Conservation (phyloP, 2,113 vertebrate species). For the Gallinago media region DNA sequence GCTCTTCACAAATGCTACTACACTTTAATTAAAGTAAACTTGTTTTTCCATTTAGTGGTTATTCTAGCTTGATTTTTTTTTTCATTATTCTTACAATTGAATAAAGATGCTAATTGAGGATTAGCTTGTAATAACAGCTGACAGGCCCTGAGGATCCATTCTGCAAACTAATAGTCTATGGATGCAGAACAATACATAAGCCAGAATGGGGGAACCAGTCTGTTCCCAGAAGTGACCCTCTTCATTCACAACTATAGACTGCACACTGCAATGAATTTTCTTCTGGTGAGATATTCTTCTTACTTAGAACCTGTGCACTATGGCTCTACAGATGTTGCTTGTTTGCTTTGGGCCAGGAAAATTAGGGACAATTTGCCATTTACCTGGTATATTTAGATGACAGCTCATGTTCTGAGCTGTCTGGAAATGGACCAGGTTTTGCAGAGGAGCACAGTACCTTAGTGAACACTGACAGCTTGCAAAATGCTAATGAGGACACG, state of each 20-base stretch:
- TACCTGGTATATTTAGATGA: not conserved
- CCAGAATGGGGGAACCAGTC: not conserved
- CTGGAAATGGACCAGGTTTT: not conserved
- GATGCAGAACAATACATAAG: not conserved
- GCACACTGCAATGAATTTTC: not conserved
- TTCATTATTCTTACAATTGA: conserved; percentile 14
- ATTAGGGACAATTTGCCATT: not conserved
- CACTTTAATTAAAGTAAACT: conserved; percentile 47
- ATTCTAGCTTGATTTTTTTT: not conserved
- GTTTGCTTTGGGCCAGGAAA: not conserved
- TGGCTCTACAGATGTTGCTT: not conserved
- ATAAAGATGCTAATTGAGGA: conserved; percentile 40
- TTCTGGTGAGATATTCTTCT: not conserved
- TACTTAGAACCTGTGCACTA: not conserved
- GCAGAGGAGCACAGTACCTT: not conserved
- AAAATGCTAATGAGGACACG: not conserved
- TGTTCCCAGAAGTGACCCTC: not conserved
- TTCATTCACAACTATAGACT: not conserved
- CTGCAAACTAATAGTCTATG: not conserved
- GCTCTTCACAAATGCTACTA: conserved; percentile 30
- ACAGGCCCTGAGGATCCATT: not conserved
- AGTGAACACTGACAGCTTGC: not conserved
- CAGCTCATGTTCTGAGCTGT: not conserved
- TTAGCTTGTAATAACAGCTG: conserved; percentile 28
- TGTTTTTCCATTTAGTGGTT: not conserved